These are phyloP conservation scores for Cydia amplana DNA, from an alignment of 1,140 invertebrate genomes.

Conservation along the genomic window DNA sequence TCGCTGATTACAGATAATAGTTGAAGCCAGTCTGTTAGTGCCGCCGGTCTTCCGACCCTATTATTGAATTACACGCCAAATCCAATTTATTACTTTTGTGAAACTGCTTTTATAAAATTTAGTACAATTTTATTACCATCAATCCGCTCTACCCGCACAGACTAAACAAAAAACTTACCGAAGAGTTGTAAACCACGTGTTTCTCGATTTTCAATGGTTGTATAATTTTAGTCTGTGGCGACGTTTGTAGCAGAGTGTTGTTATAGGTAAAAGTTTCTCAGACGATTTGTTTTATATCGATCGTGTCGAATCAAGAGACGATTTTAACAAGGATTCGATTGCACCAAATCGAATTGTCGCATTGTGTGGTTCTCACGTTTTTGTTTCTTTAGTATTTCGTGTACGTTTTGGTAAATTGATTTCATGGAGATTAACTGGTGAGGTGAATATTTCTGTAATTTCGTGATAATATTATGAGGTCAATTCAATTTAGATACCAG, in stretches of 20 bases:
- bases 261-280: constrained; percentile 48
- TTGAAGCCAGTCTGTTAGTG: constrained; percentile 60
- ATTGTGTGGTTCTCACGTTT: constrained; percentile 72
- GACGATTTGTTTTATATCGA: constrained; percentile 72
- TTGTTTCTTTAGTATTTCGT: constrained; percentile 68
- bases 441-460: not conserved
- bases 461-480: constrained; percentile 3
- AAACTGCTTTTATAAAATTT: constrained; percentile 46
- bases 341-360: constrained; percentile 58
- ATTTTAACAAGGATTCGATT: constrained; percentile 69
- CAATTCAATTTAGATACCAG: not conserved
- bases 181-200: constrained; percentile 44
- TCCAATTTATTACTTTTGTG: constrained; percentile 62
- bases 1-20: constrained; percentile 70
- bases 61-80: constrained; percentile 73
- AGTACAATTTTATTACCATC: constrained; percentile 58
- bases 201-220: constrained; percentile 40
- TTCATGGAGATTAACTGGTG: constrained; percentile 41
- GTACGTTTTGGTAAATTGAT: constrained; percentile 61
- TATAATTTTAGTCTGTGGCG: constrained; percentile 38
- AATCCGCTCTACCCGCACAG: constrained; percentile 56
- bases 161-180: constrained; percentile 37
- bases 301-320: constrained; percentile 60
- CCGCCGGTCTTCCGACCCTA: constrained; percentile 71
- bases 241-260: constrained; percentile 42